phyloP scores from a whole-genome alignment of 2,113 vertebrate species.

The Corynorhinus townsendii region DNA sequence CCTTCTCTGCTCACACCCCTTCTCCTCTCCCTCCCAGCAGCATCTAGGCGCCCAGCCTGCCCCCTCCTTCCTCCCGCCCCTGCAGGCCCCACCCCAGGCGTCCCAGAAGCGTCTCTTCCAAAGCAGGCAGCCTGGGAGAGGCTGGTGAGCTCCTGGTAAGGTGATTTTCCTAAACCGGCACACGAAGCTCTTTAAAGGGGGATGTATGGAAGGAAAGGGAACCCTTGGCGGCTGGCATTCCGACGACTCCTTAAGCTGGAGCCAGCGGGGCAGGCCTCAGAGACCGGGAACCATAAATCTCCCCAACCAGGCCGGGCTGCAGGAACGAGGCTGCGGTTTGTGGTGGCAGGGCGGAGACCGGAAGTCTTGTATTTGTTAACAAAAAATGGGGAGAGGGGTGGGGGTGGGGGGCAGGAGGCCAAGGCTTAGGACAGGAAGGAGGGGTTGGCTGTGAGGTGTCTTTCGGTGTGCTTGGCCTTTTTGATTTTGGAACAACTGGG shows the following conservation, averaged over 20 bases:
- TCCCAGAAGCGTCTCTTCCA: not conserved
- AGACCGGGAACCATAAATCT: slow-evolving; percentile 77
- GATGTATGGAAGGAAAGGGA: not conserved
- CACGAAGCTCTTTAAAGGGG: not conserved
- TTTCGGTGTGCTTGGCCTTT: not conserved
- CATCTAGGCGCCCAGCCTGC: not conserved
- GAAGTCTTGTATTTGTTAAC: slow-evolving; percentile 65
- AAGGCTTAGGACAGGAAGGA: not conserved
- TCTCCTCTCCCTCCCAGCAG: not conserved
- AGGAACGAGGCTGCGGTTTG: slow-evolving; percentile 76
- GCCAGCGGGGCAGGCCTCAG: slow-evolving; percentile 59
- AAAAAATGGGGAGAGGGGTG: slow-evolving; percentile 39
- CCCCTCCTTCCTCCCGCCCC: not conserved
- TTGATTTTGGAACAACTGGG: not conserved
- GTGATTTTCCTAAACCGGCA: not conserved
- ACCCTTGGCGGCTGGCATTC: not conserved
- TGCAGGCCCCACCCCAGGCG: not conserved
- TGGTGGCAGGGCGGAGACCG: slow-evolving; percentile 61
- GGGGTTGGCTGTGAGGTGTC: not conserved
- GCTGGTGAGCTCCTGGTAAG: not conserved
- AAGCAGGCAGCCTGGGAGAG: not conserved
- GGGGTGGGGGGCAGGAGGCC: accelerated
- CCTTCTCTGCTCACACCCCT: too few relatives aligned
- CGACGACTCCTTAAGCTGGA: slow-evolving; percentile 72
- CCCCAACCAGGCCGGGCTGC: slow-evolving; percentile 62